A percentile compares a stretch with the other conserved stretches of the same genome.
Conservation (phyloP, 2,888 invertebrate species). For the Balanococcus diminutus region DNA sequence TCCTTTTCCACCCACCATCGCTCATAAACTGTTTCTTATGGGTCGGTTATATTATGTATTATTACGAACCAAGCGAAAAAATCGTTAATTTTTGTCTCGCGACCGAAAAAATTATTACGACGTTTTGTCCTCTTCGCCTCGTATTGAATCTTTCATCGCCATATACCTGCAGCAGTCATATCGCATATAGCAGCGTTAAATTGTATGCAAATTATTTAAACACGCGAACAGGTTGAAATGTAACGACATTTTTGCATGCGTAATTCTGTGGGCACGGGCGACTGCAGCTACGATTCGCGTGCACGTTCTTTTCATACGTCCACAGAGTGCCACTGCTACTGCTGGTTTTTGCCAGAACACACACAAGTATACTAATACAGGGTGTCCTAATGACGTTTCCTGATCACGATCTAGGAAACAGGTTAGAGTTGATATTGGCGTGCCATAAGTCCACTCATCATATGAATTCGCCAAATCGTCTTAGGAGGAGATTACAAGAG, state of each 20-base stretch:
- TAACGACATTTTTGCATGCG: conserved; percentile 38
- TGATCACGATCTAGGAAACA: too few relatives aligned
- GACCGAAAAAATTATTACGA: background rate
- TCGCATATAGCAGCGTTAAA: background rate
- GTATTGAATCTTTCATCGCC: background rate
- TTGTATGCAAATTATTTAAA: conserved; percentile 15
- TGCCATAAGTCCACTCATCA: too few relatives aligned
- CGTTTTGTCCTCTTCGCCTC: background rate
- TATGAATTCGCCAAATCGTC: too few relatives aligned
- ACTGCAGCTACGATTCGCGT: background rate
- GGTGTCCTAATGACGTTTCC: too few relatives aligned
- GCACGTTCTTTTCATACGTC: background rate
- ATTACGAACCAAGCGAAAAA: background rate
- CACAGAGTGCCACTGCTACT: background rate
- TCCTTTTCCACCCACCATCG: background rate
- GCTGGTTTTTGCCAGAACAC: background rate
- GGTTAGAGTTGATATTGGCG: too few relatives aligned
- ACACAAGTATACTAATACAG: too few relatives aligned
- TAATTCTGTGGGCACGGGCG: background rate
- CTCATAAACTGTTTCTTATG: too few relatives aligned
- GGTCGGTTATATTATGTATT: too few relatives aligned
- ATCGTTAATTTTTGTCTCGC: background rate
- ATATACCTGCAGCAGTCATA: background rate
- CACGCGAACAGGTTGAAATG: conserved; percentile 40
- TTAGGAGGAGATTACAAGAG: too few relatives aligned